phyloP scores from a whole-genome alignment of 2,797 vertebrate species.

The Falco novaeseelandiae region DNA sequence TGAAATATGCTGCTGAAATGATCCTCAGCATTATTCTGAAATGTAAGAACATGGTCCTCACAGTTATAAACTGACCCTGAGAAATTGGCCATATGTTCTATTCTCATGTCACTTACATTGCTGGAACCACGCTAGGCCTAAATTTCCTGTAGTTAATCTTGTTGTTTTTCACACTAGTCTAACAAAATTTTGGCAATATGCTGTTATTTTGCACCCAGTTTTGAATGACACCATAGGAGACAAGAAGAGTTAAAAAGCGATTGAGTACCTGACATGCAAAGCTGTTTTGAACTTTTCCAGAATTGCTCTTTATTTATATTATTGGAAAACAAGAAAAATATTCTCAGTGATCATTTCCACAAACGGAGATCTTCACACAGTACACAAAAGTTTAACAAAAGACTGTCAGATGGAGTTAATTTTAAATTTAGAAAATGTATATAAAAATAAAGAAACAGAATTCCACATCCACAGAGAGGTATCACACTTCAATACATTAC shows the following conservation, averaged over 20 bases:
- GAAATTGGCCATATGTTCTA: not conserved
- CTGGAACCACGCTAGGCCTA: not conserved
- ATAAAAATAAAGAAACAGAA: not conserved
- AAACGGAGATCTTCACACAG: not conserved
- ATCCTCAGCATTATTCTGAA: not conserved
- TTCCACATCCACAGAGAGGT: not conserved
- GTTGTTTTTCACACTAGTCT: not conserved
- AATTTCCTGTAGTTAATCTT: not conserved
- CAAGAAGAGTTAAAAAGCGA: not conserved
- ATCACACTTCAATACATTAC: not conserved
- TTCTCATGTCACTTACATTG: not conserved
- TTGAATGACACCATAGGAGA: not conserved
- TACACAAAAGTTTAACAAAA: not conserved
- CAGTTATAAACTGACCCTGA: not conserved
- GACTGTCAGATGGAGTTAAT: not conserved
- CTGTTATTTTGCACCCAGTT: not conserved
- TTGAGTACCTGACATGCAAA: not conserved
- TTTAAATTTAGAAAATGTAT: not conserved
- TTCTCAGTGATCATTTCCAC: not conserved
- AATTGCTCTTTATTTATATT: not conserved
- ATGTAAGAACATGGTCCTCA: not conserved
- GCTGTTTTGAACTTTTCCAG: not conserved
- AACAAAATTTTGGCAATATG: not conserved
- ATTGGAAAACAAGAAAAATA: not conserved
- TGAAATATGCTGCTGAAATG: not conserved